Evolutionary conservation across 2,888 invertebrate genomes (phyloP).

Genomic region (Neocrepidodera transversa): DNA sequence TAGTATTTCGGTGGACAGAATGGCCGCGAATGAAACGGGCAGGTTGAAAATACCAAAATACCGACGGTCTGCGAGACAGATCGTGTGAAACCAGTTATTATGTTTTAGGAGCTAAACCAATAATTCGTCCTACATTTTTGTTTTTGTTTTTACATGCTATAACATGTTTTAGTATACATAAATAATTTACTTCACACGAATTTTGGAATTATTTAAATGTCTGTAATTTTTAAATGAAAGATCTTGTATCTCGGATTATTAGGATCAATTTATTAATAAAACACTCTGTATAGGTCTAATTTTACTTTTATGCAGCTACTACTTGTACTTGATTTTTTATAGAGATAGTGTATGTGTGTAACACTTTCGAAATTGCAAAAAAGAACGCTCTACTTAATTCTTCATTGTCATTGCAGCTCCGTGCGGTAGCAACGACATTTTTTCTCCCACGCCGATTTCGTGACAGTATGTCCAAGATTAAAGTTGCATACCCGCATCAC

Average conservation of each 20-base stretch:
- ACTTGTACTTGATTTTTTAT: conserved; percentile 12
- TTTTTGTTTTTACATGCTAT: too few species aligned
- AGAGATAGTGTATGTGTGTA: conserved; percentile 14
- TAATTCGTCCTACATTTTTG: not conserved
- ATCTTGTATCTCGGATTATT: too few species aligned
- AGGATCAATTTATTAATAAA: too few species aligned
- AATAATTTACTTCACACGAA: too few species aligned
- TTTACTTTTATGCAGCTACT: conserved; percentile 9
- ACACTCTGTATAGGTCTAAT: too few species aligned
- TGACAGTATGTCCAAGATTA: conserved; percentile 5
- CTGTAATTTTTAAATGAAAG: too few species aligned
- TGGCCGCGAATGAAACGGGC: conserved; percentile 14
- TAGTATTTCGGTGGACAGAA: conserved; percentile 16
- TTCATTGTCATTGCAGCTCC: conserved; percentile 14
- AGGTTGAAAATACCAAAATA: conserved; percentile 28
- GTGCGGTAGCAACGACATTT: conserved; percentile 5
- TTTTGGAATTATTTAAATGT: too few species aligned
- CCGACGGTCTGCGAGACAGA: conserved; percentile 31
- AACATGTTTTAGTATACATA: too few species aligned
- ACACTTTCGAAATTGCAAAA: conserved; percentile 23
- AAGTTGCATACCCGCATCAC: conserved; percentile 8
- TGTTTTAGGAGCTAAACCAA: conserved; percentile 3
- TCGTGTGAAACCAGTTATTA: conserved; percentile 38
- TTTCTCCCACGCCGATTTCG: conserved; percentile 24
- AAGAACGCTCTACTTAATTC: conserved; percentile 19